A percentile compares a stretch with the other conserved stretches of the same genome.
Evolutionary conservation across 2,113 vertebrate species (phyloP).

Genomic region (Tiliqua scincoides): DNA sequence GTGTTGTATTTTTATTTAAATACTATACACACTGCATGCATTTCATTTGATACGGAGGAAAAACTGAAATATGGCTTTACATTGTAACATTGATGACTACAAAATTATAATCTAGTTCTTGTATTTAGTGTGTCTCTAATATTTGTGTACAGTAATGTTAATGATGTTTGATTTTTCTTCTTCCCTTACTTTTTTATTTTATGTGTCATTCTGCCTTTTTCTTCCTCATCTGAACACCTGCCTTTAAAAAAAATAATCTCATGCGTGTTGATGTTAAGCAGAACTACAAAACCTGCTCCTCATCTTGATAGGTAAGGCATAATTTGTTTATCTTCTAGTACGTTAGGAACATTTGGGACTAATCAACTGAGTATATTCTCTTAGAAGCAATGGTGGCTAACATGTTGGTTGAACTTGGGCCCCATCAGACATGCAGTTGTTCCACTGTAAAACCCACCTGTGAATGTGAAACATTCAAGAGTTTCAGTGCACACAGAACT

Average conservation of each 20-base stretch:
- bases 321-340: background rate
- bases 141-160: slow-evolving; percentile 41
- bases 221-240: slow-evolving; percentile 66
- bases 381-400: background rate
- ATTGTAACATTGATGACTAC: background rate
- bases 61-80: slow-evolving; percentile 34
- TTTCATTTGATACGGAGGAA: slow-evolving; percentile 13
- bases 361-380: background rate
- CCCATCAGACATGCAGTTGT: no score
- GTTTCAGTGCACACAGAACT: no score
- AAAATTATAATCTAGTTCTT: slow-evolving; percentile 12
- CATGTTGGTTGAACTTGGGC: background rate
- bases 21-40: background rate
- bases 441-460: no score
- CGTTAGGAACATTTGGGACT: background rate
- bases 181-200: slow-evolving; percentile 70
- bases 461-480: no score
- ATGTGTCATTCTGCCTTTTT: slow-evolving; percentile 66
- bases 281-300: slow-evolving; percentile 95
- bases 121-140: background rate
- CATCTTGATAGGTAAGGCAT: slow-evolving; percentile 92
- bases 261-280: slow-evolving; percentile 79
- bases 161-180: slow-evolving; percentile 66
- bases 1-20: slow-evolving; percentile 11
- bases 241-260: slow-evolving; percentile 54